Conservation (phyloP, 2,113 vertebrate genomes). For the human (Homo sapiens) region GRCh38 chr19:45307501-45308000, state of each 20-base stretch:
- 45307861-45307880: no score
- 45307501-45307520: constrained; percentile 95
- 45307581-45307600: constrained; percentile 94
- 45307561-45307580: constrained; percentile 96
- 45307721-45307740: accelerated
- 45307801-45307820: accelerated
- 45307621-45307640: constrained; percentile 95
- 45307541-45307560: constrained; percentile 95
- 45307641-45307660: constrained; percentile 90
- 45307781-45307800: not conserved
- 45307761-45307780: accelerated
- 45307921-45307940: no score
- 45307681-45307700: not conserved
- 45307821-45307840: not conserved
- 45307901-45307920: no score
- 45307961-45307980: no score
- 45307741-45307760: not conserved
- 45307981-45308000: no score
- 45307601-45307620: constrained; percentile 98
- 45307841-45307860: not conserved
- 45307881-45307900: no score
- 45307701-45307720: no score
- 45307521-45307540: constrained; percentile 93
- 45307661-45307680: not conserved
- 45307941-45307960: no score